phyloP scores from a whole-genome alignment of 2,888 invertebrate species.

The Pemphredon lugubris region DNA sequence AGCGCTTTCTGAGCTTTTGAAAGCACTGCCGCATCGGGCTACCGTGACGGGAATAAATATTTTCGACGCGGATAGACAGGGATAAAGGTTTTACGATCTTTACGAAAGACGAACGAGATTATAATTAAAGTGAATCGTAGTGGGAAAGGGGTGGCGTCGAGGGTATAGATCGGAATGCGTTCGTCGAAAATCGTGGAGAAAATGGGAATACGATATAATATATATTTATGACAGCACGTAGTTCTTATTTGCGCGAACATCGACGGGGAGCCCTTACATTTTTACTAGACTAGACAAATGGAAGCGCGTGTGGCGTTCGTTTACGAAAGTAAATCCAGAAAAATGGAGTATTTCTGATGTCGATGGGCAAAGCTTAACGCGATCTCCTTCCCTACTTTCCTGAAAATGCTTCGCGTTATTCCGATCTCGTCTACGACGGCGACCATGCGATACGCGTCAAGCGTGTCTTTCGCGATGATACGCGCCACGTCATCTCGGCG shows the following conservation, averaged over 20 bases:
- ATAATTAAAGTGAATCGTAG: too few species aligned
- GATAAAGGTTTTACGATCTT: neutral
- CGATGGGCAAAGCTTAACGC: too few species aligned
- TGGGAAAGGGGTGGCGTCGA: neutral
- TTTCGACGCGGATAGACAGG: neutral
- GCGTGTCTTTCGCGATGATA: constrained; percentile 9
- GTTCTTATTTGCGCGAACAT: neutral
- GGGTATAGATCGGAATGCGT: too few species aligned
- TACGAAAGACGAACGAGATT: neutral
- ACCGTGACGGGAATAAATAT: constrained; percentile 58
- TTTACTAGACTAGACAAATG: constrained; percentile 1
- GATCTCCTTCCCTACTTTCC: too few species aligned
- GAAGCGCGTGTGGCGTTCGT: constrained; percentile 4
- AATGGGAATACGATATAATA: too few species aligned
- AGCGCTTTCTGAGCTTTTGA: constrained; percentile 74
- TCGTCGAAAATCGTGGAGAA: too few species aligned
- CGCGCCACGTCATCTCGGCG: constrained; percentile 25
- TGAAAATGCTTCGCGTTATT: neutral
- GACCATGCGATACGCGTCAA: constrained; percentile 27
- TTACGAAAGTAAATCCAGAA: constrained; percentile 30
- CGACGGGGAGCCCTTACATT: neutral
- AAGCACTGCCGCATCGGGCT: constrained; percentile 65
- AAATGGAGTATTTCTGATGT: constrained; percentile 36
- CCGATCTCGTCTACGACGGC: constrained; percentile 24
- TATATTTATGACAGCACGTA: too few species aligned